These are phyloP conservation scores for Caenorhabditis uteleia DNA, from an alignment of 2,888 invertebrate genomes.

Conservation along the genomic window DNA sequence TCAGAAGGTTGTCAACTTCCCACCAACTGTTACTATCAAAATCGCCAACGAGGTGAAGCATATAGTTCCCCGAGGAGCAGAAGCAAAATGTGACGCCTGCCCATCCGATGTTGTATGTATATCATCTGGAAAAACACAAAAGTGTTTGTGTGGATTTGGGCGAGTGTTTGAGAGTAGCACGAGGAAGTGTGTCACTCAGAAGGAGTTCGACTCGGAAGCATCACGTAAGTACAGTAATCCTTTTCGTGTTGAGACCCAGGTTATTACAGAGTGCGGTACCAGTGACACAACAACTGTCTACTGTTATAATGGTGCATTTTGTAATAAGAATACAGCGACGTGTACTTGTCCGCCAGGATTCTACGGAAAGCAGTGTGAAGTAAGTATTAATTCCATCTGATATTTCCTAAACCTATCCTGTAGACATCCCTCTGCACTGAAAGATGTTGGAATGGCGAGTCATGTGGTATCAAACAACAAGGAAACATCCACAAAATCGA, in stretches of 20 bases:
- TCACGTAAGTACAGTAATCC: constrained; percentile 7
- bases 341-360: constrained; percentile 26
- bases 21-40: constrained; percentile 13
- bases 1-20: constrained; percentile 6
- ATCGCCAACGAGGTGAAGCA: constrained; percentile 29
- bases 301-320: constrained; percentile 28
- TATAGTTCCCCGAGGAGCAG: constrained; percentile 11
- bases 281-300: too few relatives aligned
- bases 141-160: constrained; percentile 19
- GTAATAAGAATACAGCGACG: constrained; percentile 3
- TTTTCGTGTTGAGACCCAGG: background rate
- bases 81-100: constrained; percentile 15
- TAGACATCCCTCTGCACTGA: constrained; percentile 18
- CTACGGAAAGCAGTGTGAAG: constrained; percentile 31
- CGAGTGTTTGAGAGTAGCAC: constrained; percentile 22
- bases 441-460: constrained; percentile 30
- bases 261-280: constrained; percentile 26
- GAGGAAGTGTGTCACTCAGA: constrained; percentile 11
- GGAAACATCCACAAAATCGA: constrained; percentile 3
- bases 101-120: constrained; percentile 18
- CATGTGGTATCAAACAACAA: constrained; percentile 11
- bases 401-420: too few relatives aligned
- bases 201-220: constrained; percentile 21
- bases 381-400: too few relatives aligned
- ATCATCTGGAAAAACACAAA: constrained; percentile 3